Percentiles rank a stretch among this genome's conserved stretches.
Conservation (phyloP, 2,113 vertebrate genomes). For the Electrona antarctica region DNA sequence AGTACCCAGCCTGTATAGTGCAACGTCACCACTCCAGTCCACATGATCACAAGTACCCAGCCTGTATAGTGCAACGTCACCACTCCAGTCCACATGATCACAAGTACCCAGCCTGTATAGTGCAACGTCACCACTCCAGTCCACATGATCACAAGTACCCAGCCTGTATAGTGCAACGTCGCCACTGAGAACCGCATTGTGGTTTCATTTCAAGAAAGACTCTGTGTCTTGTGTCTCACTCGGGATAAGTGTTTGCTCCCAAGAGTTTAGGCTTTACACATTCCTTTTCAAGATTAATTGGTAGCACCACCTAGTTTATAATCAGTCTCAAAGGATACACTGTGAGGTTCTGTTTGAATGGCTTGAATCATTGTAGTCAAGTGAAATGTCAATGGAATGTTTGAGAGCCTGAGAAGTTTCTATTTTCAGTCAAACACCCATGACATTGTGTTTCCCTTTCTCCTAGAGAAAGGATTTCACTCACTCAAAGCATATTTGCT, state of each 20-base stretch:
- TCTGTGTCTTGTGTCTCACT: background rate
- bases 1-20: too few relatives aligned
- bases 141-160: too few relatives aligned
- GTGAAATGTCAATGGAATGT: slow-evolving; percentile 12
- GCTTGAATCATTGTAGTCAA: slow-evolving; percentile 14
- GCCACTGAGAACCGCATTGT: too few relatives aligned
- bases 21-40: too few relatives aligned
- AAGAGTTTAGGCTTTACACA: slow-evolving; percentile 1
- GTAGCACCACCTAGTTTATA: slow-evolving; percentile 27
- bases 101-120: too few relatives aligned
- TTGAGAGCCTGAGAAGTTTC: slow-evolving; percentile 1
- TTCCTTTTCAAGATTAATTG: slow-evolving; percentile 28
- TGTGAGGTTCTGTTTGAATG: slow-evolving; percentile 35
- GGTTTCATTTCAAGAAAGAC: too few relatives aligned
- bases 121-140: too few relatives aligned
- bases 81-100: too few relatives aligned
- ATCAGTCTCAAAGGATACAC: slow-evolving; percentile 11
- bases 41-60: too few relatives aligned
- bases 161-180: too few relatives aligned
- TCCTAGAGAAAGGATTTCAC: background rate
- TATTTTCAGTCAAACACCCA: slow-evolving; percentile 23
- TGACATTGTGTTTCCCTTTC: background rate
- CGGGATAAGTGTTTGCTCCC: slow-evolving; percentile 16
- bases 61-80: too few relatives aligned
- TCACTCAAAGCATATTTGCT: background rate